Evolutionary conservation across 2,797 vertebrate genomes (phyloP), one percentile per base, ranked within the genome.

Genomic region (Delichon dasypus): DNA sequence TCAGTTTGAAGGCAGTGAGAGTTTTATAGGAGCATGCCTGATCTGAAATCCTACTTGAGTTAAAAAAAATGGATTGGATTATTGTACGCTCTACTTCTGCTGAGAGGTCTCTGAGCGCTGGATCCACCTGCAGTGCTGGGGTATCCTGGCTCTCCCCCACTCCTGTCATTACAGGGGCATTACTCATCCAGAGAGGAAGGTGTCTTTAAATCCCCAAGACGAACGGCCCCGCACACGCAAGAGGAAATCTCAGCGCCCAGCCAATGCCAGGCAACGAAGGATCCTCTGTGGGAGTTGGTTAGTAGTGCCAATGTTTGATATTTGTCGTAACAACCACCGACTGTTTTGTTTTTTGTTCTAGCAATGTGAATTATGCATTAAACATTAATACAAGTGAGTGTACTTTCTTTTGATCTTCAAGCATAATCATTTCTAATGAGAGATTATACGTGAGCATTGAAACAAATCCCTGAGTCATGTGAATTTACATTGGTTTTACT

Each of bases 401-500:
- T 94, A 89, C 89, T 93, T 94, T 93, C 92, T 95, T 96, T 96
- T 95, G 77, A 96, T 97, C 91, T 93, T 94, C 73, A 90, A 85
- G 90, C 74, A 55, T 96, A 96, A 95, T 93, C 76, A 95, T 95
- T 95, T 96, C 92, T 93, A 97, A 94, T 95, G 88, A 95, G 94
- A 95, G 93, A 94, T 96, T 95, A 96, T 94, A 94, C 67, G 72
- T 86, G 72, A 93, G 90, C 93, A 96, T 62, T 93, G 96, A 93
- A 96, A 95, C 85, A 95, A 96, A 93, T 94, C 92, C 94, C 89
- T 95, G 94, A 95, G 92, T 96, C 94, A 96, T 91, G 93, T 85
- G 85, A 92, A 96, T 96, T 95, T 96, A 91, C 89, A 84, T 95
- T 95, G 85, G 94, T 84, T 96, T 94, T 96, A 72, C 86, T 67